phyloP scores from a whole-genome alignment of 2,113 vertebrate species.

The Charadrius vociferus region DNA sequence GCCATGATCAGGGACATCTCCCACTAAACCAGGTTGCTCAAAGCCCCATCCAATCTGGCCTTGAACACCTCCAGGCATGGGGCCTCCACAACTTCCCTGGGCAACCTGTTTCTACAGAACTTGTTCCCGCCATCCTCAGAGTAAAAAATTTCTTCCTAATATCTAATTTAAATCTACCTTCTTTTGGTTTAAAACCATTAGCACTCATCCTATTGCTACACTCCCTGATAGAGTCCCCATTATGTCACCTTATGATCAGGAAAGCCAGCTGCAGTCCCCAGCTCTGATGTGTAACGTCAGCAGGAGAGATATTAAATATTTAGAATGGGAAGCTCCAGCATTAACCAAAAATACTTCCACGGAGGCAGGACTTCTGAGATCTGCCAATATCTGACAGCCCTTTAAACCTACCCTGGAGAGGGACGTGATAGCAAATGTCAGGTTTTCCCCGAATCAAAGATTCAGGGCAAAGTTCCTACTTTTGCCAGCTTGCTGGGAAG shows the following conservation, averaged over 20 bases:
- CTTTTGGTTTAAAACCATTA: neutral
- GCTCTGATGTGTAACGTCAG: neutral
- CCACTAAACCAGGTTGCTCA: neutral
- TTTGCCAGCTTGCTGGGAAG: neutral
- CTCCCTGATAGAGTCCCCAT: neutral
- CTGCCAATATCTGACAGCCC: neutral
- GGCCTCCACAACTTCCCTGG: neutral
- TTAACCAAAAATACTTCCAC: neutral
- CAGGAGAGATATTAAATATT: neutral
- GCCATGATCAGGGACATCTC: neutral
- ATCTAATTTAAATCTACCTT: neutral
- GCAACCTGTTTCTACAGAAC: neutral
- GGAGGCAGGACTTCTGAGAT: neutral
- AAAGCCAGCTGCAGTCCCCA: neutral
- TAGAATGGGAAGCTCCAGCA: neutral
- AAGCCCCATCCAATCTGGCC: neutral
- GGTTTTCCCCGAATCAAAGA: neutral
- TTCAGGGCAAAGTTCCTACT: neutral
- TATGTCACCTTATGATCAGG: neutral
- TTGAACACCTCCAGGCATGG: neutral
- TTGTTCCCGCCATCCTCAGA: neutral
- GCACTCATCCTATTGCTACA: neutral
- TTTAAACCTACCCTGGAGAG: neutral
- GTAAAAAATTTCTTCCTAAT: neutral
- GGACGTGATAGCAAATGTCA: neutral